phyloP scores from a whole-genome alignment of 2,888 invertebrate genomes.

The Monochamus alternatus region DNA sequence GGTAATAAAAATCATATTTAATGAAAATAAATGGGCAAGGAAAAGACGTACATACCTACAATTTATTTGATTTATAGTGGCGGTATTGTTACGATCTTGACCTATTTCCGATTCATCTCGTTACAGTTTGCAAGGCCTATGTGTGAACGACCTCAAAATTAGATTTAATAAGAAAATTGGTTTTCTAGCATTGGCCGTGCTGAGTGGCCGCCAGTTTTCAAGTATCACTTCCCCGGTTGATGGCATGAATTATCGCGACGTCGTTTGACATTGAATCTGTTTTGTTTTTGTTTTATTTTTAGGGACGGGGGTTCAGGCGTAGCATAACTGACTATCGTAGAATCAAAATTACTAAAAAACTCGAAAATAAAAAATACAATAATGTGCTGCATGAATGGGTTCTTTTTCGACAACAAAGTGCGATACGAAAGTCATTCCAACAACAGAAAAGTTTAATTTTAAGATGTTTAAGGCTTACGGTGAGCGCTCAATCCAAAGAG shows the following conservation, averaged over 20 bases:
- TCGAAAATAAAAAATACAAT: no score
- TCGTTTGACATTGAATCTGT: constrained; percentile 3
- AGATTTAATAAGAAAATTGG: constrained; percentile 29
- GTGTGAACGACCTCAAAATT: constrained; percentile 38
- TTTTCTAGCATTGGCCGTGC: constrained; percentile 44
- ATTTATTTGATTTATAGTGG: constrained; percentile 18
- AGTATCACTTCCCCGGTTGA: constrained; percentile 35
- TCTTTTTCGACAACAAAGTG: no score
- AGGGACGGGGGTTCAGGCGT: no score
- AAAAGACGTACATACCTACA: constrained; percentile 8
- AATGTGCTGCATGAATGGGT: no score
- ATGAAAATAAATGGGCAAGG: constrained; percentile 1
- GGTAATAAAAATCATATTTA: neutral
- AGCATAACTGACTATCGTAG: no score
- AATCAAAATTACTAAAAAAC: no score
- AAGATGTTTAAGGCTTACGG: no score
- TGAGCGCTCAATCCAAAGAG: no score
- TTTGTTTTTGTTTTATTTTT: neutral
- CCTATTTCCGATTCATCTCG: constrained; percentile 44
- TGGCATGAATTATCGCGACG: constrained; percentile 29
- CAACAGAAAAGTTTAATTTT: no score
- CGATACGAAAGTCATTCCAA: no score
- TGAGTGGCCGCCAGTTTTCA: constrained; percentile 27
- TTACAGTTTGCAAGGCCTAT: constrained; percentile 31
- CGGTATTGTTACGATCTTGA: constrained; percentile 44